Evolutionary conservation across 1,140 invertebrate genomes (phyloP).

Genomic region (Leptinotarsa defecta): DNA sequence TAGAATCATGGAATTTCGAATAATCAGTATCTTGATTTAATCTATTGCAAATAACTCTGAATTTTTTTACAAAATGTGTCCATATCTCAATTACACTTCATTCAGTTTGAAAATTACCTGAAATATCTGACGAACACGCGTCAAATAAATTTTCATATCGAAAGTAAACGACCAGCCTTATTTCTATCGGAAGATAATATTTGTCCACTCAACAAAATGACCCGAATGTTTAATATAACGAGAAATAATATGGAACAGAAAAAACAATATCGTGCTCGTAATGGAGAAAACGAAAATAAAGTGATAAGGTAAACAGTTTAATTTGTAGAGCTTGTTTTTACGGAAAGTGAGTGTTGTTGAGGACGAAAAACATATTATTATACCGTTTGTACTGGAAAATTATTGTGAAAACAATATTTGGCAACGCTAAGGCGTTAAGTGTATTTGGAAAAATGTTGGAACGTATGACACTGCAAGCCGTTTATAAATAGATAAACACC

Average conservation of each 20-base stretch:
- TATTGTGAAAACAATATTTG: slow-evolving; percentile 4
- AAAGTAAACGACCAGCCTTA: not conserved
- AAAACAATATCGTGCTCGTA: too few relatives aligned
- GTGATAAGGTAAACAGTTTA: not conserved
- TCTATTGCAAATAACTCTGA: too few relatives aligned
- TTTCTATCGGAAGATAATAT: too few relatives aligned
- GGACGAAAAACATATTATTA: not conserved
- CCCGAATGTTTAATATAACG: too few relatives aligned
- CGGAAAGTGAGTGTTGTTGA: not conserved
- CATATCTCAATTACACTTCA: too few relatives aligned
- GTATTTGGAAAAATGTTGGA: slow-evolving; percentile 3
- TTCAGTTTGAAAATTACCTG: too few relatives aligned
- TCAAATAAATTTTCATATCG: not conserved
- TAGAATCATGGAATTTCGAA: too few relatives aligned
- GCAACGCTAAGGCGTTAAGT: not conserved
- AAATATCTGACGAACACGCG: too few relatives aligned
- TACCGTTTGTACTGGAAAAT: not conserved
- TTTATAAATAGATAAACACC: not conserved
- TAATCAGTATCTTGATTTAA: too few relatives aligned
- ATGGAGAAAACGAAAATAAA: not conserved
- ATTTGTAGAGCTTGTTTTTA: not conserved
- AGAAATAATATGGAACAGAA: too few relatives aligned
- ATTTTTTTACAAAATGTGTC: too few relatives aligned
- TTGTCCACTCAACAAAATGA: too few relatives aligned
- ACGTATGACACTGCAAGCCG: not conserved